Evolutionary conservation across 2,797 vertebrate species (phyloP).

Genomic region (Coilia nasus): DNA sequence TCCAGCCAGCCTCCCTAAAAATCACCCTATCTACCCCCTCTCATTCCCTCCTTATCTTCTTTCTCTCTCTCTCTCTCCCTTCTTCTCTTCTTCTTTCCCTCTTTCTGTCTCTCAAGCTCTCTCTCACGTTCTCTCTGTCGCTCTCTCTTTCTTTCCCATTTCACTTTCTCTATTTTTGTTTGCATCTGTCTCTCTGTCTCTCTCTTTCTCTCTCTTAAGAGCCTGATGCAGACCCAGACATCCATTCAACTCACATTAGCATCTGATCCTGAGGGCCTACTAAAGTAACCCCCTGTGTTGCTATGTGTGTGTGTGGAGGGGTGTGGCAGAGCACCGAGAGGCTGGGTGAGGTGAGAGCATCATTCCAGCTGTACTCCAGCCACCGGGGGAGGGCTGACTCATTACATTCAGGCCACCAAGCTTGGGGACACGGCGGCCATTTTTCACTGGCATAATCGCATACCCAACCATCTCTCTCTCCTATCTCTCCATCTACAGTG

Average conservation of each 20-base stretch:
- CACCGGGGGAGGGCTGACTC: no score
- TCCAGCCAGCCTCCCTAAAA: not conserved
- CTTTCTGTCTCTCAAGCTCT: not conserved
- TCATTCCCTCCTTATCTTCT: not conserved
- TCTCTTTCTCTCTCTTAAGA: not conserved
- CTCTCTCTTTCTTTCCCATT: not conserved
- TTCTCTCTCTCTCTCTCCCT: not conserved
- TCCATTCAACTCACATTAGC: not conserved
- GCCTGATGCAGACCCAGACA: not conserved
- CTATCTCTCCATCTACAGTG: not conserved
- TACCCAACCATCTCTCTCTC: not conserved
- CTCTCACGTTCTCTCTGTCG: not conserved
- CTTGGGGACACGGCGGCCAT: no score
- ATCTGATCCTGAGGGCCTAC: slow-evolving; percentile 3
- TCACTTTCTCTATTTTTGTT: no score
- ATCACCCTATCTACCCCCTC: not conserved
- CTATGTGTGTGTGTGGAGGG: no score
- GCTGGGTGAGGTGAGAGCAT: no score
- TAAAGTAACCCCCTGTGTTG: not conserved
- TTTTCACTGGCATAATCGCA: not conserved
- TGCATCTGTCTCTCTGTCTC: no score
- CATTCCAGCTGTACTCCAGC: no score
- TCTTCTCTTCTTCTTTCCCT: not conserved
- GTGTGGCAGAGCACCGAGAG: no score
- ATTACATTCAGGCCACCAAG: no score